These are phyloP conservation scores for Fulica atra DNA, from an alignment of 2,113 vertebrate genomes.

Conservation along the genomic window DNA sequence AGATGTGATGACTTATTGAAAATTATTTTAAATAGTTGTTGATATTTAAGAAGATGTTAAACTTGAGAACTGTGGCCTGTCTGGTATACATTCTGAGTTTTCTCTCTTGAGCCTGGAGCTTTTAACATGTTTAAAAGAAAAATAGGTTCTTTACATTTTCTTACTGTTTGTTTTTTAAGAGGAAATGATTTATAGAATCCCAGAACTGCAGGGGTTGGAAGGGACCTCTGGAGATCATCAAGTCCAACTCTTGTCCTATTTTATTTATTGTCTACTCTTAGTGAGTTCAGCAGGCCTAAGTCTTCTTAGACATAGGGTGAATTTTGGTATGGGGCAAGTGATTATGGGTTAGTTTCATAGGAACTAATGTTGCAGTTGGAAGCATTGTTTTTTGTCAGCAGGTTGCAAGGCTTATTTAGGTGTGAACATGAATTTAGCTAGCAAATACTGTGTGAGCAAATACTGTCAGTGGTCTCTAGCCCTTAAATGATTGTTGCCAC, in stretches of 20 bases:
- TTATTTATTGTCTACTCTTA: neutral
- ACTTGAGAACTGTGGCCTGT: neutral
- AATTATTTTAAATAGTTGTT: neutral
- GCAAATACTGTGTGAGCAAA: neutral
- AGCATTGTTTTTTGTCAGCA: neutral
- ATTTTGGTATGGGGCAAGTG: neutral
- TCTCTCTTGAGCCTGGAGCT: neutral
- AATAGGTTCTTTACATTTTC: neutral
- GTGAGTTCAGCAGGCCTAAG: neutral
- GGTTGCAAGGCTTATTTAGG: neutral
- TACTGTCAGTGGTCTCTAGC: constrained; percentile 4
- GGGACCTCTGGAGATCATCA: too few relatives aligned
- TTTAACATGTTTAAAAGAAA: neutral
- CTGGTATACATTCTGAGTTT: neutral
- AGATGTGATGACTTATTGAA: neutral
- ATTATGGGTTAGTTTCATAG: neutral
- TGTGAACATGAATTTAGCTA: neutral
- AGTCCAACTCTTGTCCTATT: neutral
- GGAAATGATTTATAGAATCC: neutral
- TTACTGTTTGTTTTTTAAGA: neutral
- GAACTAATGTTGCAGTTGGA: neutral
- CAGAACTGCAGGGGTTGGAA: too few relatives aligned
- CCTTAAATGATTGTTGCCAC: constrained; percentile 37
- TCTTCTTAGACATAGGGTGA: neutral
- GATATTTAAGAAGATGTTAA: neutral